Evolutionary conservation across 2,888 invertebrate species (phyloP), one percentile per base, ranked within the genome.

Genomic region (Parnassius apollo): DNA sequence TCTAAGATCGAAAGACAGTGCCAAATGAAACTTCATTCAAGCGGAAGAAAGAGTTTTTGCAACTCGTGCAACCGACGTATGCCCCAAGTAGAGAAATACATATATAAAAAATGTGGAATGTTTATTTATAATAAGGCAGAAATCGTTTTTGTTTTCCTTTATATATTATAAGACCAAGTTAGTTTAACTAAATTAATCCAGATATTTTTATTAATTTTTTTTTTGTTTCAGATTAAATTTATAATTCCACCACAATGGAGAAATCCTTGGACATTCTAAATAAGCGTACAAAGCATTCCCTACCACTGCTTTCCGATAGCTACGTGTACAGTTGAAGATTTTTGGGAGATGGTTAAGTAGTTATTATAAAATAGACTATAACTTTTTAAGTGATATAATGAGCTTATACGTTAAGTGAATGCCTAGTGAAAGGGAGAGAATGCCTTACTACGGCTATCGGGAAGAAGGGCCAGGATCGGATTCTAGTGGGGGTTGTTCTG

Each of bases 371-470:
- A 71, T 77, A 82, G 82, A 85, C 82, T 77, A 69, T 73, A 65
- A 59, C 13, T 22, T 60, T 75, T 71, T 66, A 79, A 86, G 85
- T 88, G 79, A 86, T 82, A 88, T 74, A 81, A 91, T 91, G 91
- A 91, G 91, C 91, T 91, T 91, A 88, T 89, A 89, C 86, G 79
- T 88, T 89, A 84, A 86, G 88, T 88, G 83, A 70, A 86, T 88
- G 85, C 82, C 83, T 66, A 77, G 79, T 73, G 85, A 83, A 68
- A 69, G 71, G 73, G 72, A 76, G 70, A 76, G 70, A 68, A 91
- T 91, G 91, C 89, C 91, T 82, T 91, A 91, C 80, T 91, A 91
- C 89, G 91, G 90, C 77, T 91, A 91, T 72, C 85, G 88, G 66
- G 91, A 88, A 69, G 84, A 86, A 61, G 86, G 83, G 53, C 75